Conservation (phyloP, 2,113 vertebrate species). For the Chionodraco myersi region DNA sequence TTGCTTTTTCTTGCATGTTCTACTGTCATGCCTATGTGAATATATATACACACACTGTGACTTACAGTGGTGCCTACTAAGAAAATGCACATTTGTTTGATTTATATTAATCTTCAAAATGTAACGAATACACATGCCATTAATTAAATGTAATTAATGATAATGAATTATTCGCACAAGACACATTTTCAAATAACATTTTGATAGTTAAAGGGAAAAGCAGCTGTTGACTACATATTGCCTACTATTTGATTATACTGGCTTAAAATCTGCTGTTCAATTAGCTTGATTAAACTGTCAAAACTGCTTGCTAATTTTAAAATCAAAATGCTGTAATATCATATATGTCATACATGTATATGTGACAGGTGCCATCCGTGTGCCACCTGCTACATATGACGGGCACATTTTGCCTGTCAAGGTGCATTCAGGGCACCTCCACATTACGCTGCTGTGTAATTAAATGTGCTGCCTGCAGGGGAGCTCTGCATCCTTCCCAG, state of each 20-base stretch:
- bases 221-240: neutral
- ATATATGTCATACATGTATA: slow-evolving; percentile 16
- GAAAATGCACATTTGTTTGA: neutral
- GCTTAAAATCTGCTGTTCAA: slow-evolving; percentile 26
- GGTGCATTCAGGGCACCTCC: neutral
- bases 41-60: neutral
- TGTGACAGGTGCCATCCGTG: slow-evolving; percentile 28
- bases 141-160: neutral
- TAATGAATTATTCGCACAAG: neutral
- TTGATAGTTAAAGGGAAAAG: slow-evolving; percentile 9
- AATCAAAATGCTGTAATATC: slow-evolving; percentile 40
- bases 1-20: slow-evolving; percentile 44
- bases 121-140: neutral
- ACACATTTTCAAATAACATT: slow-evolving; percentile 8
- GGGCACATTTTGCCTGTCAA: slow-evolving; percentile 16
- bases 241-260: slow-evolving; percentile 17
- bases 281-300: slow-evolving; percentile 17
- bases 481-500: slow-evolving; percentile 74
- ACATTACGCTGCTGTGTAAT: slow-evolving; percentile 48
- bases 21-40: neutral
- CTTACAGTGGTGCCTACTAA: neutral
- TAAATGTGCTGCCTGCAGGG: slow-evolving; percentile 75
- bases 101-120: neutral
- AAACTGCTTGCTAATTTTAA: slow-evolving; percentile 11
- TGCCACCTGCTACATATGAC: slow-evolving; percentile 50